These are phyloP conservation scores for Bergia puertoricense DNA, from an alignment of 92 coral and sea anemone genomes.

Conservation along the genomic window DNA sequence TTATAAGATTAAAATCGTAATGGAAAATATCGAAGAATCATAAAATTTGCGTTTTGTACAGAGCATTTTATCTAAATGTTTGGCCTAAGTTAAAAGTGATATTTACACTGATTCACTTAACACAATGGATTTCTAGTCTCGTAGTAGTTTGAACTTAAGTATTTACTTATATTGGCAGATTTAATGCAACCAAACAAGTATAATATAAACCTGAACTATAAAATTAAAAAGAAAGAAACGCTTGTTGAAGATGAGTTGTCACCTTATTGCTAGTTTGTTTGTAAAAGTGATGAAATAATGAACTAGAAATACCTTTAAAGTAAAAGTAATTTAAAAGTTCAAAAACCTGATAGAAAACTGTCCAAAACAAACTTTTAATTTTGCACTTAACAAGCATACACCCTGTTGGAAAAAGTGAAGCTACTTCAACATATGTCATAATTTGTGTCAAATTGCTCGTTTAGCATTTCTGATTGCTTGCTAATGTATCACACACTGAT, in stretches of 20 bases:
- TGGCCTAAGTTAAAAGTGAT: no score
- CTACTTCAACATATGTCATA: not conserved
- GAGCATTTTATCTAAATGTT: no score
- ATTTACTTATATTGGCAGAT: not conserved
- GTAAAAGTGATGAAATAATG: no score
- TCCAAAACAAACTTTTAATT: not conserved
- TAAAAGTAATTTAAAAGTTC: not conserved
- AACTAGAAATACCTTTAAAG: no score
- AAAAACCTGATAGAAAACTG: not conserved
- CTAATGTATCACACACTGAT: not conserved
- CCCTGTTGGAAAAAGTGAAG: no score
- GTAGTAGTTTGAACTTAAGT: not conserved
- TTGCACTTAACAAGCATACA: no score
- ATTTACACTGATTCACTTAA: no score
- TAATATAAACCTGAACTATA: no score
- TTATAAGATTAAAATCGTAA: not conserved
- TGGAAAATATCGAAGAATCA: not conserved
- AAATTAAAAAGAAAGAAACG: no score
- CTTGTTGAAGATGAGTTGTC: not conserved
- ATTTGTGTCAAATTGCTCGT: not conserved
- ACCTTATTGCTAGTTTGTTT: not conserved
- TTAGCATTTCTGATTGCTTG: not conserved
- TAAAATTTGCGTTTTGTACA: not conserved
- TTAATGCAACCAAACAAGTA: not conserved
- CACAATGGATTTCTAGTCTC: not conserved